phyloP scores from a whole-genome alignment of 2,888 invertebrate species.

The Meganola albula region DNA sequence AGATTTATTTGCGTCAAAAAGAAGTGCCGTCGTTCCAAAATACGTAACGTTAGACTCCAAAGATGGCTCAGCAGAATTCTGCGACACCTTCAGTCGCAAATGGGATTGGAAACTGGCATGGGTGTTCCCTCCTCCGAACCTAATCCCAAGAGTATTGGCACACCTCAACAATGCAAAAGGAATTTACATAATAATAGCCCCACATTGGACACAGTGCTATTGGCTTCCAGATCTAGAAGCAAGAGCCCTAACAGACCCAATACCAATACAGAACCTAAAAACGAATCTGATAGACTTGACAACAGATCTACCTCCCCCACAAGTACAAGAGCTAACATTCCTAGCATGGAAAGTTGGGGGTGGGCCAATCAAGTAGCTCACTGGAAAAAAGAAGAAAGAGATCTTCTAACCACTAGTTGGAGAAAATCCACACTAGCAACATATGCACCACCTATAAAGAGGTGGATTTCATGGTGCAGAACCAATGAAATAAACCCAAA shows the following conservation, averaged over 20 bases:
- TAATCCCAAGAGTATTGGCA: conserved; percentile 2
- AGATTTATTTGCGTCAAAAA: conserved; percentile 2
- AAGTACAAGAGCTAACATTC: conserved; percentile 1
- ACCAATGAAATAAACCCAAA: not conserved
- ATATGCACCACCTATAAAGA: not conserved
- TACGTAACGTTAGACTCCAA: not conserved
- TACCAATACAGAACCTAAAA: not conserved
- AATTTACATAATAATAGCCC: conserved; percentile 18
- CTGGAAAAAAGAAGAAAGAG: conserved; percentile 2
- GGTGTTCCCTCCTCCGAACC: conserved; percentile 19
- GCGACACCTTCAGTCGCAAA: conserved; percentile 10
- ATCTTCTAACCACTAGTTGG: not conserved
- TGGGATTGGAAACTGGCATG: conserved; percentile 14
- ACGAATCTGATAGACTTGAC: not conserved
- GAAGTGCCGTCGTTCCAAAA: not conserved
- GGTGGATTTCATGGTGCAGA: conserved; percentile 2
- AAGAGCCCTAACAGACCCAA: conserved; percentile 5
- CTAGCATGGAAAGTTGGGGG: conserved; percentile 4
- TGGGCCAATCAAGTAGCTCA: not conserved
- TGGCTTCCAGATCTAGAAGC: conserved; percentile 15
- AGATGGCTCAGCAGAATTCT: not conserved
- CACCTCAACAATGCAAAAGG: not conserved
- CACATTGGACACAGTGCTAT: conserved; percentile 14
- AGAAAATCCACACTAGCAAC: not conserved
- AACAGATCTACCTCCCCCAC: conserved; percentile 1